phyloP scores from a whole-genome alignment of 2,888 invertebrate genomes.

The Atherix ibis region DNA sequence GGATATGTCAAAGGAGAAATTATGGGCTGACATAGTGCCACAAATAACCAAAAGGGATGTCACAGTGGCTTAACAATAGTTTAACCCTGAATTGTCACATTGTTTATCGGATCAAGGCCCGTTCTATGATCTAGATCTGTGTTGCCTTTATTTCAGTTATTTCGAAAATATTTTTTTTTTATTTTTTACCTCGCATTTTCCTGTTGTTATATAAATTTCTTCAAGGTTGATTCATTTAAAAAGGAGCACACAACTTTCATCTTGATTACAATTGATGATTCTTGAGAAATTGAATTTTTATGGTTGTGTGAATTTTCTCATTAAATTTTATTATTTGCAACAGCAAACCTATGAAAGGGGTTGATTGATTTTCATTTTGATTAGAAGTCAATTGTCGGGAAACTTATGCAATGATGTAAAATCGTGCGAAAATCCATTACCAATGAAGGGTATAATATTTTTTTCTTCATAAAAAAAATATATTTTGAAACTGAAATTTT shows the following conservation, averaged over 20 bases:
- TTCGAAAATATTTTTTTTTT: too few species aligned
- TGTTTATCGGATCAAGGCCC: constrained; percentile 9
- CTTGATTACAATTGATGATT: constrained; percentile 10
- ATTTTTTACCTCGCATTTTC: too few species aligned
- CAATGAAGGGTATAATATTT: too few species aligned
- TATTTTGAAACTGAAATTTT: too few species aligned
- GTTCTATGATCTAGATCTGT: constrained; percentile 9
- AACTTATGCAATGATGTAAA: too few species aligned
- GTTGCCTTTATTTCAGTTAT: too few species aligned
- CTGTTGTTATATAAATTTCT: too few species aligned
- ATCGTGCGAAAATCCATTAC: too few species aligned
- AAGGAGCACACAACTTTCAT: not conserved
- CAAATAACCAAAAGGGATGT: not conserved
- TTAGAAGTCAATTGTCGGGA: constrained; percentile 10
- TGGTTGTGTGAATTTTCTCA: constrained; percentile 13
- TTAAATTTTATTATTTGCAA: constrained; percentile 11
- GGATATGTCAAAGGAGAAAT: constrained; percentile 4
- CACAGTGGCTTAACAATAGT: too few species aligned
- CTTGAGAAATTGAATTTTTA: constrained; percentile 11
- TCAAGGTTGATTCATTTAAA: not conserved
- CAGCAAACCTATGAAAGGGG: constrained; percentile 4
- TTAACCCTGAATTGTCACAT: constrained; percentile 12
- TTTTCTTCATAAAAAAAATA: too few species aligned
- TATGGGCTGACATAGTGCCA: not conserved
- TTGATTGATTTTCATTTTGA: constrained; percentile 7